These are phyloP conservation scores for Chunga burmeisteri DNA, from an alignment of 2,113 vertebrate genomes.

Conservation along the genomic window DNA sequence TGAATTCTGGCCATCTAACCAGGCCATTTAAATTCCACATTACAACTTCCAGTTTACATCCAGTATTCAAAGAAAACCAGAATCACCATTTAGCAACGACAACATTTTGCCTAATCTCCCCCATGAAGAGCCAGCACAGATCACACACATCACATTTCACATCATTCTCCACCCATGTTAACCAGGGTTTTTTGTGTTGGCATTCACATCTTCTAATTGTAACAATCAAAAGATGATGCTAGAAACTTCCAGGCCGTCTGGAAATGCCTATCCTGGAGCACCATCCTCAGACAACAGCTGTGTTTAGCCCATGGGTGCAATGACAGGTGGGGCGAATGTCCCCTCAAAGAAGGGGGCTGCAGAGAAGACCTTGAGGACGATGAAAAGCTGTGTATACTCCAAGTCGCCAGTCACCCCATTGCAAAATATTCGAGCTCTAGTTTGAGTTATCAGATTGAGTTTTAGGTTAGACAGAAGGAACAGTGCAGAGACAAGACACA, in stretches of 20 bases:
- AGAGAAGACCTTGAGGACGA: background rate
- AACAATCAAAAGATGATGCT: background rate
- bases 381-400: background rate
- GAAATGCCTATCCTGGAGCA: background rate
- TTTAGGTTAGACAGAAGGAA: background rate
- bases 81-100: background rate
- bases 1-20: background rate
- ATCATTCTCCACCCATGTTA: background rate
- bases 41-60: background rate
- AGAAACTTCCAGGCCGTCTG: background rate
- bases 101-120: background rate
- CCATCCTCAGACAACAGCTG: background rate
- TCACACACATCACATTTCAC: background rate
- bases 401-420: accelerated
- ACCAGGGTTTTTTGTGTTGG: background rate
- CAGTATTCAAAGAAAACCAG: background rate
- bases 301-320: background rate
- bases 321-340: background rate
- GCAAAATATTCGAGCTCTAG: background rate
- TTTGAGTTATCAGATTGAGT: background rate
- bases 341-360: background rate
- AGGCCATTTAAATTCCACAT: background rate
- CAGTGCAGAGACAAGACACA: background rate
- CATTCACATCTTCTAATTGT: background rate
- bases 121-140: background rate